Evolutionary conservation across 2,797 vertebrate species (phyloP).

Genomic region (Oophaga sylvatica): DNA sequence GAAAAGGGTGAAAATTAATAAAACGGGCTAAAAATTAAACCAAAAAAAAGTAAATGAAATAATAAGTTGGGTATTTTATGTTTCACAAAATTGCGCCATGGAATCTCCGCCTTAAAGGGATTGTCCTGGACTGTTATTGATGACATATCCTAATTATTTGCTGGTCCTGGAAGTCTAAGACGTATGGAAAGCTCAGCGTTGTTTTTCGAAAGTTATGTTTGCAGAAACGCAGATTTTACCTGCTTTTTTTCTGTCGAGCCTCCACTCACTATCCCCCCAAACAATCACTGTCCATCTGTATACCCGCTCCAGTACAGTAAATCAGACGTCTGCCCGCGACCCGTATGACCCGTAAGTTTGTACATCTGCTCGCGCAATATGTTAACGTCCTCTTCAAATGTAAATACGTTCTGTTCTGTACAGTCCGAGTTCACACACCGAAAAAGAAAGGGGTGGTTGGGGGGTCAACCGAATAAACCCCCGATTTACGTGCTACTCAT

Average conservation of each 20-base stretch:
- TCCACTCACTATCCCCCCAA: constrained; percentile 63
- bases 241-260: background rate
- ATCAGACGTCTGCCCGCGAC: constrained; percentile 74
- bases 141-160: too few relatives aligned
- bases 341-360: constrained; percentile 80
- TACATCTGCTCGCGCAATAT: constrained; percentile 80
- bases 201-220: background rate
- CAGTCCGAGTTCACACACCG: constrained; percentile 74
- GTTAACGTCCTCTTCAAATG: constrained; percentile 79
- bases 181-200: too few relatives aligned
- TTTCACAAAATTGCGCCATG: too few relatives aligned
- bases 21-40: too few relatives aligned
- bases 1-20: too few relatives aligned
- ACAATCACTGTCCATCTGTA: constrained; percentile 75
- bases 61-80: too few relatives aligned
- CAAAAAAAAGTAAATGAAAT: too few relatives aligned
- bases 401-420: constrained; percentile 68
- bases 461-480: constrained; percentile 67
- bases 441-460: constrained; percentile 71
- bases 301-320: constrained; percentile 73
- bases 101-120: too few relatives aligned
- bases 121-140: too few relatives aligned
- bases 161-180: too few relatives aligned
- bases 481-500: constrained; percentile 79
- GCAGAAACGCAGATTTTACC: background rate